Evolutionary conservation across 2,888 invertebrate species (phyloP).

Genomic region (Drosophila birchii): DNA sequence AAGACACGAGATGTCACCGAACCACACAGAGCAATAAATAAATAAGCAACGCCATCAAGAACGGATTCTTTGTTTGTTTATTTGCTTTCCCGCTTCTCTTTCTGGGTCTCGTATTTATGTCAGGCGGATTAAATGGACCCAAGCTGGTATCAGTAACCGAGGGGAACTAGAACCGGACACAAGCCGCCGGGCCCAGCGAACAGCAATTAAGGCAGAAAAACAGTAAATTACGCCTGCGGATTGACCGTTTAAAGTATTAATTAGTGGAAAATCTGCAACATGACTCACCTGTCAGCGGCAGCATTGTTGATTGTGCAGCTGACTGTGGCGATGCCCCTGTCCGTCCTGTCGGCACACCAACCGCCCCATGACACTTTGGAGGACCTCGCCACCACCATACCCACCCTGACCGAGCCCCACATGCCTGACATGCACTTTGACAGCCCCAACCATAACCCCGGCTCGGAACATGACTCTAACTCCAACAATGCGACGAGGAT

Average conservation of each 20-base stretch:
- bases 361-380: slow-evolving; percentile 34
- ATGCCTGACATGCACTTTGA: slow-evolving; percentile 44
- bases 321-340: slow-evolving; percentile 36
- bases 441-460: slow-evolving; percentile 26
- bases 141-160: slow-evolving; percentile 54
- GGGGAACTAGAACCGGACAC: slow-evolving; percentile 53
- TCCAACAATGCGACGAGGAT: slow-evolving; percentile 45
- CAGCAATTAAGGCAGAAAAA: slow-evolving; percentile 19
- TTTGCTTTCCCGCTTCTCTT: slow-evolving; percentile 20
- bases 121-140: slow-evolving; percentile 56
- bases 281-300: slow-evolving; percentile 35
- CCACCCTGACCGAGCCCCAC: slow-evolving; percentile 27
- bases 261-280: slow-evolving; percentile 36
- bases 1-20: slow-evolving; percentile 58
- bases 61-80: slow-evolving; percentile 33
- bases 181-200: slow-evolving; percentile 24
- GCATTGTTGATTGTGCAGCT: slow-evolving; percentile 38
- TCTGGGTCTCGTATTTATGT: slow-evolving; percentile 58
- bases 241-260: slow-evolving; percentile 26
- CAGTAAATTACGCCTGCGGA: slow-evolving; percentile 28
- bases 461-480: slow-evolving; percentile 16
- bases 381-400: slow-evolving; percentile 15
- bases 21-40: slow-evolving; percentile 69
- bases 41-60: slow-evolving; percentile 58
- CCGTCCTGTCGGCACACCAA: slow-evolving; percentile 19